A percentile compares a stretch with the other conserved stretches of the same genome.
Conservation (phyloP, 2,113 vertebrate species). For the Pluvialis apricaria region DNA sequence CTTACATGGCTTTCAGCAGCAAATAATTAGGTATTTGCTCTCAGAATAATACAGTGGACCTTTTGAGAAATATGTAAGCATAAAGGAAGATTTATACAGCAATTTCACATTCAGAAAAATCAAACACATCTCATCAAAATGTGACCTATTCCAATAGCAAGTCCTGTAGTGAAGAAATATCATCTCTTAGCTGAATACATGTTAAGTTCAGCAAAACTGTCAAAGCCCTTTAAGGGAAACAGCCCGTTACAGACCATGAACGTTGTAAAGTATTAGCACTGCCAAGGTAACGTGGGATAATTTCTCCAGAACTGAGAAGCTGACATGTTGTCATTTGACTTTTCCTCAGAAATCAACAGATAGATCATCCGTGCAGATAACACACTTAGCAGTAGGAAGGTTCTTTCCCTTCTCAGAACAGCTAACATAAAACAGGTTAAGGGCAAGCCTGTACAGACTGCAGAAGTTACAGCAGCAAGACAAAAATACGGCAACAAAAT, state of each 20-base stretch:
- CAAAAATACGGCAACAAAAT: background rate
- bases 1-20: background rate
- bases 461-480: background rate
- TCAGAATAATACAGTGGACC: background rate
- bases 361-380: background rate
- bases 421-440: background rate
- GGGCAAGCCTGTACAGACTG: background rate
- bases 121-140: slow-evolving; percentile 27
- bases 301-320: background rate
- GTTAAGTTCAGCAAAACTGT: slow-evolving; percentile 47
- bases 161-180: slow-evolving; percentile 26
- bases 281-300: slow-evolving; percentile 15
- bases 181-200: background rate
- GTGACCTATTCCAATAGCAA: slow-evolving; percentile 65
- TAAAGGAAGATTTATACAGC: background rate
- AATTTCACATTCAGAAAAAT: slow-evolving; percentile 23
- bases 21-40: slow-evolving; percentile 47
- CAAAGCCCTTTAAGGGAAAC: slow-evolving; percentile 35
- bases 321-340: slow-evolving; percentile 21
- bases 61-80: background rate
- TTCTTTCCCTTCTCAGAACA: background rate
- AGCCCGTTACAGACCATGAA: slow-evolving; percentile 26
- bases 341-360: background rate
- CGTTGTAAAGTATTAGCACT: slow-evolving; percentile 20
- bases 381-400: background rate